These are phyloP conservation scores for Poliocrania exsul DNA, from an alignment of 2,797 vertebrate genomes.

Conservation along the genomic window DNA sequence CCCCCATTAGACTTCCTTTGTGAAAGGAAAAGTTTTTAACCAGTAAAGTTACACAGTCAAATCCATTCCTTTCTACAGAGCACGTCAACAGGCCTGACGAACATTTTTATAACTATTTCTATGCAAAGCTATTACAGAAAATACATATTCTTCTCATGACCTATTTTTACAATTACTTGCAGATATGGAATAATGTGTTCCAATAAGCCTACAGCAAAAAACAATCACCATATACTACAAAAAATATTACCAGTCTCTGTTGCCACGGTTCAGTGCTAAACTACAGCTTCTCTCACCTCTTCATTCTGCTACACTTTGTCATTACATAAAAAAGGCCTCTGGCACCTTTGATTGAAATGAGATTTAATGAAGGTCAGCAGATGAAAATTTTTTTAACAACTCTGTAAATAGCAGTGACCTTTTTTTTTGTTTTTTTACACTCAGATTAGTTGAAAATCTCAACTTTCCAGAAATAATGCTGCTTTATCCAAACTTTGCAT, in stretches of 20 bases:
- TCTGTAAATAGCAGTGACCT: background rate
- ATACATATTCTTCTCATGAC: background rate
- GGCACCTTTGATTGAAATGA: background rate
- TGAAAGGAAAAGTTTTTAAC: slow-evolving; percentile 67
- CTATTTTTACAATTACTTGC: background rate
- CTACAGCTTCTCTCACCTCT: background rate
- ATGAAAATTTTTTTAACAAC: background rate
- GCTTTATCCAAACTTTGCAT: background rate
- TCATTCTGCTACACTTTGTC: background rate
- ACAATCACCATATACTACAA: background rate
- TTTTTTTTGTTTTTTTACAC: background rate
- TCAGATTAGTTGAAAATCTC: background rate
- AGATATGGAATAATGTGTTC: background rate
- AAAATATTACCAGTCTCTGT: background rate
- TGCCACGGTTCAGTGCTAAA: background rate
- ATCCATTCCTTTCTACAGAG: background rate
- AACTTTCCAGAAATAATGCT: background rate
- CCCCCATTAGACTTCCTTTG: slow-evolving; percentile 54
- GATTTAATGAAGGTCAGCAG: background rate
- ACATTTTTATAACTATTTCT: background rate
- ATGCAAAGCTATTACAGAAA: background rate
- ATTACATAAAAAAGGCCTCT: background rate
- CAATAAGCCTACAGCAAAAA: background rate
- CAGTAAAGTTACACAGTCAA: slow-evolving; percentile 19
- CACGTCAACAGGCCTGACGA: background rate